These are phyloP conservation scores for Mohoua ochrocephala DNA, from an alignment of 2,113 vertebrate species.

Conservation along the genomic window DNA sequence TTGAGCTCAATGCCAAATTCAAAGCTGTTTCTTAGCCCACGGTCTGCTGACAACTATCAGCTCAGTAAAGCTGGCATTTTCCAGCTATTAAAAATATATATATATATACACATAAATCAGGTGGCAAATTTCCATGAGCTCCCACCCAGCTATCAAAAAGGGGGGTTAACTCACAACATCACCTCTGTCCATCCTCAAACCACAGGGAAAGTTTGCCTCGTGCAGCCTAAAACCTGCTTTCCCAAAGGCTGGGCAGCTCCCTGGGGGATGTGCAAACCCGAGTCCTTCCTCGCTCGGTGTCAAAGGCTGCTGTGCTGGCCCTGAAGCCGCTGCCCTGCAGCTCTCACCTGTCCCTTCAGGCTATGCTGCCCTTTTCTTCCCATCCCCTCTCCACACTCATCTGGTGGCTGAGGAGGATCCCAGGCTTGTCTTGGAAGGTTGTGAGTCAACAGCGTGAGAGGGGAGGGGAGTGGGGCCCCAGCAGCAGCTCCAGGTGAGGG, in stretches of 20 bases:
- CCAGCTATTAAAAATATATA: neutral
- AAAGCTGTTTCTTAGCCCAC: neutral
- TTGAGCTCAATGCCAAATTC: neutral
- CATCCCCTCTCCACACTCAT: accelerated
- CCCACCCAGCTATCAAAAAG: neutral
- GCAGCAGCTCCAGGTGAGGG: neutral
- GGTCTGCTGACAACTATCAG: neutral
- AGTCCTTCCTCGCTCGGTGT: neutral
- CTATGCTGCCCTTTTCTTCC: neutral
- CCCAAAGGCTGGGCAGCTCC: neutral
- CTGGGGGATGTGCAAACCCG: neutral
- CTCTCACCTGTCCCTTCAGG: accelerated
- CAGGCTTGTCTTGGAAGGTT: neutral
- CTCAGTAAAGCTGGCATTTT: neutral
- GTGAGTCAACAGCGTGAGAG: neutral
- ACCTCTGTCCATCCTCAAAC: neutral
- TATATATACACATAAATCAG: neutral
- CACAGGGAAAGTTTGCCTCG: neutral
- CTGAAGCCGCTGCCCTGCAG: neutral
- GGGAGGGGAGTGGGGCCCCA: neutral
- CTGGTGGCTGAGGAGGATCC: neutral
- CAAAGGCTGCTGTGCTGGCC: accelerated
- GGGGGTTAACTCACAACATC: neutral
- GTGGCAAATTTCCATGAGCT: neutral
- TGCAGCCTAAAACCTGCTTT: neutral